phyloP scores from a whole-genome alignment of 2,113 vertebrate species.

The Callipepla squamata region DNA sequence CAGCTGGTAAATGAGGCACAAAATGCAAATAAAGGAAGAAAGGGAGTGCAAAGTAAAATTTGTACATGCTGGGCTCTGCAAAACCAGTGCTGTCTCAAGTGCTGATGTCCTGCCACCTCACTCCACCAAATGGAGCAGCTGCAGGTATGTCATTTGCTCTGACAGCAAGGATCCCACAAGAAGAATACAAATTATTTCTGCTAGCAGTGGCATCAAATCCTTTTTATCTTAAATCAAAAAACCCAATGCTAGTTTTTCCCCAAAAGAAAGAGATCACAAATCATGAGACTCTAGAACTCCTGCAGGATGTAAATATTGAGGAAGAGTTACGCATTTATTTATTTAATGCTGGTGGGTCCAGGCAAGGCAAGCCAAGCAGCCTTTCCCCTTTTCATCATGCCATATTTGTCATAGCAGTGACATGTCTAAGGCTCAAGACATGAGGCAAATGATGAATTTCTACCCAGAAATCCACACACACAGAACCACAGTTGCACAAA shows the following conservation, averaged over 20 bases:
- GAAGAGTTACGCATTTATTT: neutral
- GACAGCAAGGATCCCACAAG: conserved; percentile 1
- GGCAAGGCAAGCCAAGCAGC: neutral
- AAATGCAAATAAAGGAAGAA: neutral
- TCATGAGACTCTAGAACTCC: neutral
- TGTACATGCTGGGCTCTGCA: neutral
- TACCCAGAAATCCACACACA: neutral
- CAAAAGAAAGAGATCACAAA: neutral
- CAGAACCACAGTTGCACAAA: neutral
- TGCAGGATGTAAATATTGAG: neutral
- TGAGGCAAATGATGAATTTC: neutral
- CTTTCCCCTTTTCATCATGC: neutral
- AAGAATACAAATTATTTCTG: neutral
- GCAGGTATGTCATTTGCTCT: neutral
- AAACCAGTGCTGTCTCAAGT: conserved; percentile 6
- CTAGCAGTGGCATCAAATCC: neutral
- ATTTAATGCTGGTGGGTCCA: neutral
- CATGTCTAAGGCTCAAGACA: neutral
- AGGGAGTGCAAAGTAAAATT: neutral
- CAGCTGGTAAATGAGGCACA: conserved; percentile 26
- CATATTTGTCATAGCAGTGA: neutral
- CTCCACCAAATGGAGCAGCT: neutral
- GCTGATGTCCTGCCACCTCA: neutral
- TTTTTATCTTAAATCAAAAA: neutral
- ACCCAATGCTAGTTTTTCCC: neutral